These are phyloP conservation scores for Heteronetta atricapilla DNA, from an alignment of 2,113 vertebrate species.

Conservation along the genomic window DNA sequence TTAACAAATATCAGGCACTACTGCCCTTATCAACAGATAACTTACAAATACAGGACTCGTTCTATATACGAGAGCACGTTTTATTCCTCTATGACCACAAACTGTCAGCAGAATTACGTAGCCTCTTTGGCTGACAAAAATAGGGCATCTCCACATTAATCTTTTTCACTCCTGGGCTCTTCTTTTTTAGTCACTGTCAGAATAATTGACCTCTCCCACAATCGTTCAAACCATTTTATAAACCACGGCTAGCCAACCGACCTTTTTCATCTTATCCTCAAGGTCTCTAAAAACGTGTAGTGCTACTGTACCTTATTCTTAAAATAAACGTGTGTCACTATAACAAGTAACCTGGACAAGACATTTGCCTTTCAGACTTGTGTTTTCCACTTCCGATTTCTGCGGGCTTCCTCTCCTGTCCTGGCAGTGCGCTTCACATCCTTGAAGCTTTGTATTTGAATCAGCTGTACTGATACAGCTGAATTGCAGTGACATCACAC, in stretches of 20 bases:
- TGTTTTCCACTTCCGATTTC: not conserved
- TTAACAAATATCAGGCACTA: not conserved
- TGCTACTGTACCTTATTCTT: not conserved
- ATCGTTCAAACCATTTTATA: not conserved
- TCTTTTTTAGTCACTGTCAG: not conserved
- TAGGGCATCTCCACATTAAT: not conserved
- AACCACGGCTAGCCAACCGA: not conserved
- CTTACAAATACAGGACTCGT: not conserved
- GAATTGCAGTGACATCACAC: not conserved
- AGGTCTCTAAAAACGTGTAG: not conserved
- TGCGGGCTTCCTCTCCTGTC: not conserved
- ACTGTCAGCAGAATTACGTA: not conserved
- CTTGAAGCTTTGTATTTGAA: not conserved
- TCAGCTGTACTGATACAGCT: not conserved
- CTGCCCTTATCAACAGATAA: not conserved
- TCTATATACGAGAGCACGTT: accelerated
- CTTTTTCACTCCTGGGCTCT: not conserved
- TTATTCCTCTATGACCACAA: not conserved
- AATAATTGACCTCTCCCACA: not conserved
- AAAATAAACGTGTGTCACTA: not conserved
- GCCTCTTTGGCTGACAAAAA: not conserved
- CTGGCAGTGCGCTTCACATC: not conserved
- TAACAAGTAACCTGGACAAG: not conserved
- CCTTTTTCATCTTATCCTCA: not conserved
- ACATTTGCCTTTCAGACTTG: not conserved